These are phyloP conservation scores for Diceros bicornis DNA, from an alignment of 2,797 vertebrate species.

Conservation along the genomic window DNA sequence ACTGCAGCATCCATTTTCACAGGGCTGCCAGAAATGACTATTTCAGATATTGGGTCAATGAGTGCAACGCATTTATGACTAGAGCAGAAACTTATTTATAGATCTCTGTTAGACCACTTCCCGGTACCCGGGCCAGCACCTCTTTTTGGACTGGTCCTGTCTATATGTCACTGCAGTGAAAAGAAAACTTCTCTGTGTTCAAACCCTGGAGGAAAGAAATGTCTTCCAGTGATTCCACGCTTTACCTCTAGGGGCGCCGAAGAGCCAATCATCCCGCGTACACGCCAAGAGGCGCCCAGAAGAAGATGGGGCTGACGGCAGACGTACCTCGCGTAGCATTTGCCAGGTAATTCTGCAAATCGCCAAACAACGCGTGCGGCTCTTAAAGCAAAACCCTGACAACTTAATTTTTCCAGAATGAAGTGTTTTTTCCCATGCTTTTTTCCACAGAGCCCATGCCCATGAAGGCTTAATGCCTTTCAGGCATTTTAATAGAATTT, in stretches of 20 bases:
- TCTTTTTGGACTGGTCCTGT: neutral
- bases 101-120: neutral
- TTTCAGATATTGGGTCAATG: neutral
- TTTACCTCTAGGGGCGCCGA: neutral
- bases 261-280: neutral
- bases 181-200: neutral
- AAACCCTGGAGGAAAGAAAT: neutral
- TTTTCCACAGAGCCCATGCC: neutral
- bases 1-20: neutral
- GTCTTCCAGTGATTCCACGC: neutral
- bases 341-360: constrained; percentile 8
- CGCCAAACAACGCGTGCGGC: neutral
- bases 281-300: neutral
- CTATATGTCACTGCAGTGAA: neutral
- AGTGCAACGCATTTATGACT: neutral
- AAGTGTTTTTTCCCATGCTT: neutral
- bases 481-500: constrained; percentile 48
- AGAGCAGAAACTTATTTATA: constrained; percentile 14
- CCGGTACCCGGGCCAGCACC: neutral
- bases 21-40: neutral
- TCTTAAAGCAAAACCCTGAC: constrained; percentile 21
- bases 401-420: neutral
- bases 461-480: neutral
- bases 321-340: neutral
- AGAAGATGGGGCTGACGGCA: neutral